Base-by-base conservation (phyloP, 2,888 invertebrate species). In the Nemotelus nigrinus region DNA sequence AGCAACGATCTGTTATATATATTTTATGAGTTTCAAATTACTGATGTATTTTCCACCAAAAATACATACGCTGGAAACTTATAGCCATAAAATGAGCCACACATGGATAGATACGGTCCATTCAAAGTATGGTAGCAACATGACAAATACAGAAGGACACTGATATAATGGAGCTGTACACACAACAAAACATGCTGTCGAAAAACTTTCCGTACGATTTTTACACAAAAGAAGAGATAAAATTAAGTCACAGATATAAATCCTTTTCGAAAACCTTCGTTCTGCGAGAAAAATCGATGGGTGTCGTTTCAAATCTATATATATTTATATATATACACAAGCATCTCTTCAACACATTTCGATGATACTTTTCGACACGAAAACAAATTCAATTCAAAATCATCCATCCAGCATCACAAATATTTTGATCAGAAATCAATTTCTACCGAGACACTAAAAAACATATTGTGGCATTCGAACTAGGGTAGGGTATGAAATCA, bases 271-370 rank as follows among this genome's bases (percentile, higher is more conserved):
- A 55, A 55, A 43, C 55, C 55, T 39, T 1, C 50, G 47, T 70
- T 41, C 55, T 43, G 8, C 41, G 55, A 70, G 70, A 70, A 70
- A 70, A 70, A 70, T 70, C 70, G 70, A 70, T 70, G 45, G 8
- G 43, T 55, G 70, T 47, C 53, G n/a, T 41, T 53, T 70, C 8
- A 41, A 25, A 25, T 25, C 25, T 25, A 25, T 25, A 25, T 25
- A 25, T 25, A 25, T n/a, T n/a, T n/a, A n/a, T n/a, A n/a, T n/a
- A n/a, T n/a, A n/a, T n/a, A n/a, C n/a, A n/a, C n/a, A n/a, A n/a
- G n/a, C 55, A 70, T 70, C 44, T 39, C 41, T 25, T 47, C 8
- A 70, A 55, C 70, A 70, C 70, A 41, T 43, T 43, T 70, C 53
- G 41, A 70, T 47, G 50, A 44, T n/a, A 65, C 70, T 70, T 70